Conservation (phyloP, 2,113 vertebrate species). For the Vulpes lagopus region DNA sequence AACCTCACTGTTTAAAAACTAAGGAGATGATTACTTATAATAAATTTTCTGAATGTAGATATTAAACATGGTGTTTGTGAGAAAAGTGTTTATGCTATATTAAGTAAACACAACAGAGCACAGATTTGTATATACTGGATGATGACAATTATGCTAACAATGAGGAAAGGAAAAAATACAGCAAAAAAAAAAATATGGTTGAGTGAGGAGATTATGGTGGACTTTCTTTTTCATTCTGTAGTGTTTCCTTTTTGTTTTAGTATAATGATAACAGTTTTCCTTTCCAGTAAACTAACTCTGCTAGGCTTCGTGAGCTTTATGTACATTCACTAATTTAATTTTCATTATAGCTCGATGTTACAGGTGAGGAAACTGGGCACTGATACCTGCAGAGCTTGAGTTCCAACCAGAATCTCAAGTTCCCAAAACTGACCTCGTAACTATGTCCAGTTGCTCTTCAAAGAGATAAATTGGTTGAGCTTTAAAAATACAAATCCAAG, state of each 20-base stretch:
- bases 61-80: not conserved
- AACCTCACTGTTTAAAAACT: slow-evolving; percentile 3
- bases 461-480: not conserved
- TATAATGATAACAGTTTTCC: not conserved
- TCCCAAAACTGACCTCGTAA: not conserved
- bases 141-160: not conserved
- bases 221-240: not conserved
- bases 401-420: not conserved
- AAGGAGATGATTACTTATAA: slow-evolving; percentile 21
- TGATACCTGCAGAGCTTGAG: not conserved
- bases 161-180: not conserved
- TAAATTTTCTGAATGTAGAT: not conserved
- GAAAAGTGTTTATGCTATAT: not conserved
- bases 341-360: too few species aligned
- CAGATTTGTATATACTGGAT: not conserved
- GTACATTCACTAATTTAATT: not conserved
- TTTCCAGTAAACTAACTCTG: not conserved
- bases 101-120: not conserved
- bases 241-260: not conserved
- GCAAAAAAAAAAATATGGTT: not conserved
- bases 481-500: not conserved
- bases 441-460: not conserved
- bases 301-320: not conserved
- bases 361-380: not conserved
- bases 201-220: not conserved